Evolutionary conservation across 2,113 vertebrate genomes (phyloP).

Genomic region (Bettongia penicillata): DNA sequence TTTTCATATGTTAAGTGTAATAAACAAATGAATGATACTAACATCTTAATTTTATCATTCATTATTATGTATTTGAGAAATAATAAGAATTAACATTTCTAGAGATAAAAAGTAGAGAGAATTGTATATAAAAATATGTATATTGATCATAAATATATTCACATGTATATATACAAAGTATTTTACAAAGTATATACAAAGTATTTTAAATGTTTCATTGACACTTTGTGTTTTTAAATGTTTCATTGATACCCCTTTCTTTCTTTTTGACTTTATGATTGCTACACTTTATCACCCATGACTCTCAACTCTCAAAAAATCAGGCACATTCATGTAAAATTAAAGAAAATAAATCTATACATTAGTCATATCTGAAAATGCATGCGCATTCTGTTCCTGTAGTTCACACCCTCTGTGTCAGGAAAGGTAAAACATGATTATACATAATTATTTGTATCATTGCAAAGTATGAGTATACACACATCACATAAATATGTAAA

Average conservation of each 20-base stretch:
- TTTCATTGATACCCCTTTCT: neutral
- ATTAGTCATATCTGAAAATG: neutral
- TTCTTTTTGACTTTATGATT: neutral
- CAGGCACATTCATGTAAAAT: neutral
- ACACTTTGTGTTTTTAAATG: no score
- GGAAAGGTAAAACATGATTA: neutral
- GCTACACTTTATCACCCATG: neutral
- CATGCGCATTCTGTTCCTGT: neutral
- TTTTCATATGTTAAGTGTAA: neutral
- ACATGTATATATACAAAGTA: neutral
- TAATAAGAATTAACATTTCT: neutral
- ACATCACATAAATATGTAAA: neutral
- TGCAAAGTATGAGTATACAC: neutral
- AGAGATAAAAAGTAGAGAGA: neutral
- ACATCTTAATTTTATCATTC: neutral
- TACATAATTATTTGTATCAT: neutral
- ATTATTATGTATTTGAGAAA: neutral
- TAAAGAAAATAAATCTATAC: neutral
- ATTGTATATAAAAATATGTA: neutral
- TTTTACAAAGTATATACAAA: no score
- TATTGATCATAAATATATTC: neutral
- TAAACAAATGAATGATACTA: neutral
- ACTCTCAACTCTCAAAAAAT: neutral
- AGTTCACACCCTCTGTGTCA: neutral
- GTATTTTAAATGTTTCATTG: neutral